These are phyloP conservation scores for Lordiphosa mommai DNA, from an alignment of 1,140 invertebrate genomes.

Conservation along the genomic window DNA sequence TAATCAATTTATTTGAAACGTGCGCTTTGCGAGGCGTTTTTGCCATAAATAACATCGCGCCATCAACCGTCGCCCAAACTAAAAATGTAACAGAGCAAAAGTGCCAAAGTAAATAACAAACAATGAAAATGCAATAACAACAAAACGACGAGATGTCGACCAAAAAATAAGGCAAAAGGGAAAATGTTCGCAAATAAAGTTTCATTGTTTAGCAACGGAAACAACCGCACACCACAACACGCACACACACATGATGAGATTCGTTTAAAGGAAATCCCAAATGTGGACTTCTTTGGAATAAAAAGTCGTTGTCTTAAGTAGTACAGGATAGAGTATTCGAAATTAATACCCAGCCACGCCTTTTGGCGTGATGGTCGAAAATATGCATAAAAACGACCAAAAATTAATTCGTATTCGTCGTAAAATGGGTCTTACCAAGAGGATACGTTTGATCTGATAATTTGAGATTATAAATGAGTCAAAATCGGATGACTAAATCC, in stretches of 20 bases:
- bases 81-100: slow-evolving; percentile 60
- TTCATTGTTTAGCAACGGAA: slow-evolving; percentile 65
- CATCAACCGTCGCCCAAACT: slow-evolving; percentile 22
- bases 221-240: slow-evolving; percentile 45
- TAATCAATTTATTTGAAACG: slow-evolving; percentile 76
- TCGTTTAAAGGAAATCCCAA: too few relatives aligned
- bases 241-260: background rate
- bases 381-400: too few relatives aligned
- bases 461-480: too few relatives aligned
- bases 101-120: slow-evolving; percentile 77
- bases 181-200: slow-evolving; percentile 59
- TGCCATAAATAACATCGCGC: slow-evolving; percentile 40
- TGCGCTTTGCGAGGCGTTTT: slow-evolving; percentile 46
- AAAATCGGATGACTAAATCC: too few relatives aligned
- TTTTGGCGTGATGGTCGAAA: too few relatives aligned
- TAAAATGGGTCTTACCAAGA: too few relatives aligned
- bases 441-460: too few relatives aligned
- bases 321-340: too few relatives aligned
- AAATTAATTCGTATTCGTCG: too few relatives aligned
- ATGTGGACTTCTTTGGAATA: too few relatives aligned
- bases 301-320: too few relatives aligned
- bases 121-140: slow-evolving; percentile 73
- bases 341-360: too few relatives aligned
- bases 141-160: slow-evolving; percentile 34
- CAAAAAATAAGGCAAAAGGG: slow-evolving; percentile 16